A percentile compares a stretch with the other conserved stretches of the same genome.
These are phyloP conservation scores for Oryzaephilus surinamensis DNA, from an alignment of 1,140 invertebrate genomes.

Conservation along the genomic window DNA sequence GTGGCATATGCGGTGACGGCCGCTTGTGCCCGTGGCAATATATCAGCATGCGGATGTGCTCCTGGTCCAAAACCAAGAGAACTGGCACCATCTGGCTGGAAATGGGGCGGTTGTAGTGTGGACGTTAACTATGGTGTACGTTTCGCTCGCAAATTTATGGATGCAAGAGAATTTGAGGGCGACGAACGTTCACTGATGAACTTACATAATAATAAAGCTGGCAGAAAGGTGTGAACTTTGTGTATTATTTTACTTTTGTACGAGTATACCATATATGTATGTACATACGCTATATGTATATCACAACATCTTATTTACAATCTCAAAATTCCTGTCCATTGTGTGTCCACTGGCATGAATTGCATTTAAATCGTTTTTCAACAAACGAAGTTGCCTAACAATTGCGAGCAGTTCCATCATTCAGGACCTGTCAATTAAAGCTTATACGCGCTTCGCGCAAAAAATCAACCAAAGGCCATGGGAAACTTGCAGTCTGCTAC, in stretches of 20 bases:
- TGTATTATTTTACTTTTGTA: too few relatives aligned
- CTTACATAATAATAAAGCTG: conserved; percentile 92
- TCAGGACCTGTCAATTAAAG: conserved; percentile 9
- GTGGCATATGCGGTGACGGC: conserved; percentile 83
- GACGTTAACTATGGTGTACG: conserved; percentile 67
- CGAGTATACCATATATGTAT: too few relatives aligned
- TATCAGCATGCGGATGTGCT: conserved; percentile 80
- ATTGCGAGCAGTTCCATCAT: conserved; percentile 1
- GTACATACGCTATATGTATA: too few relatives aligned
- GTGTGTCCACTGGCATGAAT: conserved; percentile 1
- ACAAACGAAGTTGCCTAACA: not conserved
- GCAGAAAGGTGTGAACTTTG: conserved; percentile 63
- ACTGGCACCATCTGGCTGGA: conserved; percentile 45
- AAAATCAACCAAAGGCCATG: not conserved
- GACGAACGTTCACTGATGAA: conserved; percentile 89
- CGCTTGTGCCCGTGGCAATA: conserved; percentile 80
- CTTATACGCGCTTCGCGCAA: conserved; percentile 1
- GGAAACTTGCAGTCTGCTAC: conserved; percentile 2
- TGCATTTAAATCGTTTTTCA: conserved; percentile 2
- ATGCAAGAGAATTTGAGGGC: conserved; percentile 70
- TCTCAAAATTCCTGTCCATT: not conserved
- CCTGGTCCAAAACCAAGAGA: conserved; percentile 30
- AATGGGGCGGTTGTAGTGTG: conserved; percentile 83
- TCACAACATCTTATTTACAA: too few relatives aligned
- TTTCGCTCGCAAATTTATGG: conserved; percentile 71